These are phyloP conservation scores for Leptopilina myrica DNA, from an alignment of 2,888 invertebrate species.

Conservation along the genomic window DNA sequence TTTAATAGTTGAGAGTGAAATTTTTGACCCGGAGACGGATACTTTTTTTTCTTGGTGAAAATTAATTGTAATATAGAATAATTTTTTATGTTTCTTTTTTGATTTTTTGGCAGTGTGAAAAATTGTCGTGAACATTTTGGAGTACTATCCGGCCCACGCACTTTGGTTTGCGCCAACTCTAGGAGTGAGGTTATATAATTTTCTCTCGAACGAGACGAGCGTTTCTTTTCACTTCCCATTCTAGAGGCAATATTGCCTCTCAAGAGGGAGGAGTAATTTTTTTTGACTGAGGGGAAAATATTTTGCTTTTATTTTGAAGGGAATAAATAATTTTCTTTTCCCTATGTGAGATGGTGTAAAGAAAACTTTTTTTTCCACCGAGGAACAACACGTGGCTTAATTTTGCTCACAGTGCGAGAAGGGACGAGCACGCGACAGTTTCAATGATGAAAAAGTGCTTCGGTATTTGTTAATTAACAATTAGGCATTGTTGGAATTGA, in stretches of 20 bases:
- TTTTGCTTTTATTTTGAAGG: neutral
- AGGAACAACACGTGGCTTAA: conserved; percentile 30
- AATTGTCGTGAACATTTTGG: conserved; percentile 3
- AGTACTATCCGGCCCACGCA: conserved; percentile 42
- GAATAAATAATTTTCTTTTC: neutral
- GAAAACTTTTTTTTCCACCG: neutral
- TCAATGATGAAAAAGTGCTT: conserved; percentile 20
- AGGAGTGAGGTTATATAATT: conserved; percentile 62
- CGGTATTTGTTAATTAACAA: neutral
- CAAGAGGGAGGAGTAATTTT: neutral
- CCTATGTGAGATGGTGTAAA: neutral
- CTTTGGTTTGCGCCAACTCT: conserved; percentile 27
- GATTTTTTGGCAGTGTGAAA: conserved; percentile 21
- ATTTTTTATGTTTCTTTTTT: neutral
- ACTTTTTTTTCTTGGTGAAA: no score
- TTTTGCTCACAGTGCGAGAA: neutral
- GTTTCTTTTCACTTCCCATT: conserved; percentile 55
- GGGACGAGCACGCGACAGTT: neutral
- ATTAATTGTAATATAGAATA: neutral
- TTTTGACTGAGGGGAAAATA: neutral
- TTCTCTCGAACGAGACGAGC: conserved; percentile 46
- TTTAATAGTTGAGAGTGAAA: no score
- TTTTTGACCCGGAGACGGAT: no score
- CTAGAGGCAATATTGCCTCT: conserved; percentile 45
- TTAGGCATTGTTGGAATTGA: neutral